These are phyloP conservation scores for Ectropis crepuscularia DNA, from an alignment of 2,888 invertebrate genomes.

Conservation along the genomic window DNA sequence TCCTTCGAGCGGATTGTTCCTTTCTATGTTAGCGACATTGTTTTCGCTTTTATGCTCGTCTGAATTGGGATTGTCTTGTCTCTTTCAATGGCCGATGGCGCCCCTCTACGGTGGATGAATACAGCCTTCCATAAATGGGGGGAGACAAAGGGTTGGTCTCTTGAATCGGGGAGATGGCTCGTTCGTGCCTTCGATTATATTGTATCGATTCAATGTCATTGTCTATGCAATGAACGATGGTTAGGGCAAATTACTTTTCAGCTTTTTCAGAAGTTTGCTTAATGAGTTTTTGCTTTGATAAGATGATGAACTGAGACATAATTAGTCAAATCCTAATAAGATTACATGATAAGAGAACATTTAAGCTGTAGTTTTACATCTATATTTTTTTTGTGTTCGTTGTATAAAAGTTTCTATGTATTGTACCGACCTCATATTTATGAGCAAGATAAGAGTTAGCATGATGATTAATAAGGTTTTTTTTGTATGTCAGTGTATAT, in stretches of 20 bases:
- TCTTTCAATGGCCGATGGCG: constrained; percentile 81
- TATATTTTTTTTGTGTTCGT: too few relatives aligned
- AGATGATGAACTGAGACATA: constrained; percentile 33
- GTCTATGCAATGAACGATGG: constrained; percentile 79
- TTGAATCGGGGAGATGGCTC: constrained; percentile 83
- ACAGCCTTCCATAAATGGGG: constrained; percentile 81
- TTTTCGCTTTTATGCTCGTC: constrained; percentile 82
- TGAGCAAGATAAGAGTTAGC: too few relatives aligned
- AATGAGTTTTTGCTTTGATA: constrained; percentile 42
- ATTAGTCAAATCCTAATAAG: constrained; percentile 14
- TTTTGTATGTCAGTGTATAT: too few relatives aligned
- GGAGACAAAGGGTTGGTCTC: constrained; percentile 84
- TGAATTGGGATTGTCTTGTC: constrained; percentile 85
- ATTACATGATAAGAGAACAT: not conserved
- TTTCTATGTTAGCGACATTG: constrained; percentile 85
- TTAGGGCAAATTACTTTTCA: constrained; percentile 83
- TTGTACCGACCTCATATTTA: too few relatives aligned
- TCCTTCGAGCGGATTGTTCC: constrained; percentile 83
- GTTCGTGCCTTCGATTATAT: constrained; percentile 81
- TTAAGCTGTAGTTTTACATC: not conserved
- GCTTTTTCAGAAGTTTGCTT: constrained; percentile 56
- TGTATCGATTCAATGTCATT: constrained; percentile 81
- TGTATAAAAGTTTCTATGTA: too few relatives aligned
- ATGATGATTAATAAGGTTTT: too few relatives aligned
- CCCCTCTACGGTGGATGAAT: constrained; percentile 83